These are phyloP conservation scores for Theocolax elegans DNA, from an alignment of 1,140 invertebrate genomes.

Conservation along the genomic window DNA sequence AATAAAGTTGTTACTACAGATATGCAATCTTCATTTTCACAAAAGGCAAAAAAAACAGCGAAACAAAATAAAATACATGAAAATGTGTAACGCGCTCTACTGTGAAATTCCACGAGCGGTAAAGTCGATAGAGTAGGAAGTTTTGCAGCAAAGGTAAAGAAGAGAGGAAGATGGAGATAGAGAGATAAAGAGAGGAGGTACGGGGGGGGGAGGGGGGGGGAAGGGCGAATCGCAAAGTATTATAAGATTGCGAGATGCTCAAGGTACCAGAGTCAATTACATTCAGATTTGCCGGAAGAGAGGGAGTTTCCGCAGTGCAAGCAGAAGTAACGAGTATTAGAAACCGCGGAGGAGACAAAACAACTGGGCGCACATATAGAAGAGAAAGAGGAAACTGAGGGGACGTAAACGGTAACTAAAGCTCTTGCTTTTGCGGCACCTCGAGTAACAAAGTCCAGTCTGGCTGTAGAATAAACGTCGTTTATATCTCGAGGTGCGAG, in stretches of 20 bases:
- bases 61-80: constrained; percentile 15
- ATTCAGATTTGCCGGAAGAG: not conserved
- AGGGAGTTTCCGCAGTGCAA: not conserved
- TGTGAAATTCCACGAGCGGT: not conserved
- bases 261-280: not conserved
- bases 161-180: too few relatives aligned
- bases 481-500: too few relatives aligned
- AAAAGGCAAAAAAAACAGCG: not conserved
- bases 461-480: too few relatives aligned
- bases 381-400: too few relatives aligned
- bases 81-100: not conserved
- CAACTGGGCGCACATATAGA: too few relatives aligned
- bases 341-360: too few relatives aligned
- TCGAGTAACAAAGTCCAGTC: too few relatives aligned
- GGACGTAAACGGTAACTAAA: too few relatives aligned
- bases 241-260: not conserved
- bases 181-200: too few relatives aligned
- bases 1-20: not conserved
- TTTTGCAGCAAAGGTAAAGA: too few relatives aligned
- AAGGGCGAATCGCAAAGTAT: not conserved
- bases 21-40: constrained; percentile 10
- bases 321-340: not conserved
- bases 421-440: too few relatives aligned
- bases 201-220: too few relatives aligned
- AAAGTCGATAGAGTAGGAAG: not conserved